phyloP scores from a whole-genome alignment of 2,797 vertebrate genomes.

The Scolopax bukidnonensis region DNA sequence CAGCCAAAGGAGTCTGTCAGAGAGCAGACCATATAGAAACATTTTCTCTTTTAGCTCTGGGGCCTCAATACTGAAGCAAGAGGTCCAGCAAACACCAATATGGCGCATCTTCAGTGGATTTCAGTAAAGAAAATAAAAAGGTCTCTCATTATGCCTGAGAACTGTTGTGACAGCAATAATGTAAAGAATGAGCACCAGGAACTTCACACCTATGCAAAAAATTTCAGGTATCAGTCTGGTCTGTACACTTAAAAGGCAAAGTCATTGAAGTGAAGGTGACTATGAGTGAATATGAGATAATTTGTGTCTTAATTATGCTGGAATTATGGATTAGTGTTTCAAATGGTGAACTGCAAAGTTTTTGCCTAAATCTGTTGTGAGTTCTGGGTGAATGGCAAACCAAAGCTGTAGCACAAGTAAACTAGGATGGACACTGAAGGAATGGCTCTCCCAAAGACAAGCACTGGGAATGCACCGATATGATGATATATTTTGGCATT shows the following conservation, averaged over 20 bases:
- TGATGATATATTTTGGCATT: background rate
- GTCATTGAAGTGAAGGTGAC: background rate
- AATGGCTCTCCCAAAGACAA: background rate
- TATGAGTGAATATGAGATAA: background rate
- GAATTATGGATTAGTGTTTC: background rate
- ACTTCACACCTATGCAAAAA: background rate
- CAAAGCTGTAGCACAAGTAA: background rate
- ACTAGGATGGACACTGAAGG: background rate
- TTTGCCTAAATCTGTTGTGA: background rate
- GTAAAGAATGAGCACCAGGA: background rate
- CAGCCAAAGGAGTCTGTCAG: constrained; percentile 17
- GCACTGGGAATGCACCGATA: background rate
- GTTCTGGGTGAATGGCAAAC: background rate
- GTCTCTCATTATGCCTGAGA: background rate
- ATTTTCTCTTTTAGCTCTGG: background rate
- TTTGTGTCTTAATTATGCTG: background rate
- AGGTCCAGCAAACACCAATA: background rate
- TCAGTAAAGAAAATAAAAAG: background rate
- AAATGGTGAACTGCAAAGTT: background rate
- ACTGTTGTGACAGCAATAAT: background rate
- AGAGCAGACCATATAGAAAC: constrained; percentile 34
- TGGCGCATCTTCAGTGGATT: background rate
- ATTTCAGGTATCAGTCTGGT: background rate
- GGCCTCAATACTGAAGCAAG: background rate
- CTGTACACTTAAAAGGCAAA: background rate